Base-by-base conservation (phyloP, 2,888 invertebrate genomes). In the Neuroscelio doddi region DNA sequence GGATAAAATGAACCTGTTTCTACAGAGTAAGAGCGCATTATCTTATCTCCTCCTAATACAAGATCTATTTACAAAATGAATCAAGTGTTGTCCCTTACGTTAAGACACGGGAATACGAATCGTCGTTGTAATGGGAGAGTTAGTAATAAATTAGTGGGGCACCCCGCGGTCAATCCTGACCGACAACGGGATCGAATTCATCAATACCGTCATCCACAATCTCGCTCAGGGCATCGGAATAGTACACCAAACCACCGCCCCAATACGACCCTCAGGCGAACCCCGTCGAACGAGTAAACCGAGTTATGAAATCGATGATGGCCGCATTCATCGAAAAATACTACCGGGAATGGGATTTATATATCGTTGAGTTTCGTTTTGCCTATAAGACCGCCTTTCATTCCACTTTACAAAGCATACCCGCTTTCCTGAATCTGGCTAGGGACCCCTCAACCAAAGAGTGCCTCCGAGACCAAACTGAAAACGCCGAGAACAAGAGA, bases 261-360 rank as follows among this genome's bases (percentile, higher is more conserved):
- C 47, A 7, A 10, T 47, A 47, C 24, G 32, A 47, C 10, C 47
- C 47, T 10, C 47, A 47, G 24, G 56, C 56, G 1, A 56, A 62
- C 27, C 57, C 57, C 5, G 52, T 52, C 5, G 58, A 53, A 16
- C 16, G 57, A 5, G 36, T 64, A 1, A 64, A 58, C n/a, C n/a
- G n/a, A n/a, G n/a, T n/a, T n/a, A n/a, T n/a, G n/a, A n/a, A n/a
- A n/a, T n/a, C n/a, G n/a, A n/a, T n/a, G n/a, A n/a, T n/a, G n/a
- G n/a, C n/a, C n/a, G n/a, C n/a, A n/a, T n/a, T n/a, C n/a, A n/a
- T n/a, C n/a, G n/a, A n/a, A 14, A n/a, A n/a, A n/a, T n/a, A n/a
- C n/a, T n/a, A n/a, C n/a, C n/a, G n/a, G n/a, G n/a, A n/a, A n/a
- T n/a, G n/a, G n/a, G n/a, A n/a, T n/a, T n/a, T n/a, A n/a, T n/a